Evolutionary conservation across 1,140 invertebrate genomes (phyloP).

Genomic region (Arctopsyche grandis): DNA sequence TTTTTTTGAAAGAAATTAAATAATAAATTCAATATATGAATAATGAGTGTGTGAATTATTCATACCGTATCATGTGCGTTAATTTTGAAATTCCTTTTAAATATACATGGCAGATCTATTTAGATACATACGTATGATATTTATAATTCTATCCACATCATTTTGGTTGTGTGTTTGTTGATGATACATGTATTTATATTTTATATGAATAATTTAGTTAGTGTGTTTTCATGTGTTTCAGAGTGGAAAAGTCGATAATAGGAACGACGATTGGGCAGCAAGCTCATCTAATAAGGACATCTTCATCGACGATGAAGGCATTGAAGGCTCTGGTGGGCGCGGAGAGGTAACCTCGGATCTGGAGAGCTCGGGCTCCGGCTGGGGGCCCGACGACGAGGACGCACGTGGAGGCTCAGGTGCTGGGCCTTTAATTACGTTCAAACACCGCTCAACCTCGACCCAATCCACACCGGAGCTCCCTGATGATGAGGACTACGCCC

Average conservation of each 20-base stretch:
- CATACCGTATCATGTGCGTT: too few relatives aligned
- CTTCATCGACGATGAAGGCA: conserved; percentile 64
- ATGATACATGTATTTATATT: too few relatives aligned
- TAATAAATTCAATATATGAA: too few relatives aligned
- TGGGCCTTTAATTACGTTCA: not conserved
- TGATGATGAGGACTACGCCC: not conserved
- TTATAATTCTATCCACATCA: too few relatives aligned
- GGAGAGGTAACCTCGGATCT: conserved; percentile 61
- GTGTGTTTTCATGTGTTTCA: conserved; percentile 25
- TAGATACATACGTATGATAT: too few relatives aligned
- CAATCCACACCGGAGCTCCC: not conserved
- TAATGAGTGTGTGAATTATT: too few relatives aligned
- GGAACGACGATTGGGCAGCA: not conserved
- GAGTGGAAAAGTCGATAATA: conserved; percentile 23
- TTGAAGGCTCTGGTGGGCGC: conserved; percentile 59
- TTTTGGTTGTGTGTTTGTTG: too few relatives aligned
- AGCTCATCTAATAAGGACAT: conserved; percentile 53
- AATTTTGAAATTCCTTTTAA: too few relatives aligned
- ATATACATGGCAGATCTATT: too few relatives aligned
- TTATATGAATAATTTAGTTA: too few relatives aligned
- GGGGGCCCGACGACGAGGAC: conserved; percentile 67
- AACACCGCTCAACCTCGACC: not conserved
- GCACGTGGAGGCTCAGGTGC: conserved; percentile 54
- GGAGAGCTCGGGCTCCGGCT: conserved; percentile 66
- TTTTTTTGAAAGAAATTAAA: too few relatives aligned